Base-by-base conservation (phyloP, 2,113 vertebrate species). In the Podocnemis expansa region DNA sequence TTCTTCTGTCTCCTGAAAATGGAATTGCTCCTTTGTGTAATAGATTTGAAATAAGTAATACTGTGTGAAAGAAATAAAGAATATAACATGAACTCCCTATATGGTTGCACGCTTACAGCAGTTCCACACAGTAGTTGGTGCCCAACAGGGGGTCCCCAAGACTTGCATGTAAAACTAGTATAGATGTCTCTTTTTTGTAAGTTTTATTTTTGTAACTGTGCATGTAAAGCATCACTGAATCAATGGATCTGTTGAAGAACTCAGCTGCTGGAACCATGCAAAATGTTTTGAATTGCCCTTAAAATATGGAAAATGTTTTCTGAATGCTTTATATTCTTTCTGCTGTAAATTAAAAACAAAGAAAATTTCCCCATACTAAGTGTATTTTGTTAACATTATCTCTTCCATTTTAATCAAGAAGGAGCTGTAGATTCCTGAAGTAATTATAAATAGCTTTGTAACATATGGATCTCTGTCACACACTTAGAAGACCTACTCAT, bases 281-380 rank as follows among this genome's bases (percentile, higher is more conserved):
- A 99, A 99, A 99, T 99, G 98, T 99, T 99, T 99, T 99, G 99
- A 99, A 99, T 99, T 99, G 99, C 99, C 99, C 99, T 99, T 99
- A 99, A 99, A 99, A 99, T 99, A 99, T 99, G 99, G 98, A 99
- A 99, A 99, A 99, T 99, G 99, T 99, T 99, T 99, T 99, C 99
- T 99, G 99, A 99, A 99, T 99, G 99, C 99, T 99, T 99, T 99
- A 99, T 99, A 99, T 99, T 99, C 99, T 99, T 99, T 99, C 99
- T 99, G 99, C 99, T 99, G 99, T 99, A 99, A 99, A 99, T 99
- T 99, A 99, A 99, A 99, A 99, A 99, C 98, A 97, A 99, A 99
- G 98, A 99, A 99, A 99, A 98, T 98, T 98, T 98, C 98, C 98
- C 98, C 98, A 98, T 97, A 97, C 87, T 91, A 96, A 85, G 97